A percentile compares a stretch with the other conserved stretches of the same genome.
phyloP scores from a whole-genome alignment of 1,140 invertebrate genomes.

The Heterodera schachtii region DNA sequence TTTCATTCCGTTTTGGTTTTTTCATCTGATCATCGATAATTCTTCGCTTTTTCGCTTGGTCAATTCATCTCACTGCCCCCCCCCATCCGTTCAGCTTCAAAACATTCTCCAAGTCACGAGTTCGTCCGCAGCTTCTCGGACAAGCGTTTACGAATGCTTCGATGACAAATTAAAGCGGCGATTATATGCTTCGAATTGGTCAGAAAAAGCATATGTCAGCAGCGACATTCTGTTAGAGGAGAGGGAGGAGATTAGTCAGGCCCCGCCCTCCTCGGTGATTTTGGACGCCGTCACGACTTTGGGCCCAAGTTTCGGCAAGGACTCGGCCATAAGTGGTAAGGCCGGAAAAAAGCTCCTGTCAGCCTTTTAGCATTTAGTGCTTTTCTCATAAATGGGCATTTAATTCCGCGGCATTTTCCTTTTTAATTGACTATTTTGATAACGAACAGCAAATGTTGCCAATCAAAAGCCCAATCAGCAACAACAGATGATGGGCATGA shows the following conservation, averaged over 20 bases:
- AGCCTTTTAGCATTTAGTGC: not conserved
- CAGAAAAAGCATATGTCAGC: not conserved
- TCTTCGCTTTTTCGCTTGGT: not conserved
- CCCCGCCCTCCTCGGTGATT: slow-evolving; percentile 57
- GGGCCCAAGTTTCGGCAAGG: not conserved
- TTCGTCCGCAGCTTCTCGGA: slow-evolving; percentile 40
- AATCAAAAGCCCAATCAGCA: too few species aligned
- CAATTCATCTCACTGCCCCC: too few species aligned
- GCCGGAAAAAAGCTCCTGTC: not conserved
- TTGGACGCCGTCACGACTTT: slow-evolving; percentile 58
- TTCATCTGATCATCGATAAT: not conserved
- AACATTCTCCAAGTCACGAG: slow-evolving; percentile 62
- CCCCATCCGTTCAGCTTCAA: slow-evolving; percentile 53
- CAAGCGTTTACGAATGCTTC: slow-evolving; percentile 55
- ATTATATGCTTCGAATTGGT: not conserved
- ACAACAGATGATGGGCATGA: not conserved
- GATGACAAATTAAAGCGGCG: slow-evolving; percentile 27
- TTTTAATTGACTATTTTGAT: not conserved
- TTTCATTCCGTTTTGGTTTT: not conserved
- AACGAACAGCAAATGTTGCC: not conserved
- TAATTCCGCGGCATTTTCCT: too few species aligned
- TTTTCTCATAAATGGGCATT: not conserved
- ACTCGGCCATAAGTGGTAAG: not conserved
- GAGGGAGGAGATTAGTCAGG: slow-evolving; percentile 53
- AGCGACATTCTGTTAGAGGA: not conserved